Evolutionary conservation across 2,888 invertebrate genomes (phyloP), one percentile per base, ranked within the genome.

Genomic region (Crioceris asparagi): DNA sequence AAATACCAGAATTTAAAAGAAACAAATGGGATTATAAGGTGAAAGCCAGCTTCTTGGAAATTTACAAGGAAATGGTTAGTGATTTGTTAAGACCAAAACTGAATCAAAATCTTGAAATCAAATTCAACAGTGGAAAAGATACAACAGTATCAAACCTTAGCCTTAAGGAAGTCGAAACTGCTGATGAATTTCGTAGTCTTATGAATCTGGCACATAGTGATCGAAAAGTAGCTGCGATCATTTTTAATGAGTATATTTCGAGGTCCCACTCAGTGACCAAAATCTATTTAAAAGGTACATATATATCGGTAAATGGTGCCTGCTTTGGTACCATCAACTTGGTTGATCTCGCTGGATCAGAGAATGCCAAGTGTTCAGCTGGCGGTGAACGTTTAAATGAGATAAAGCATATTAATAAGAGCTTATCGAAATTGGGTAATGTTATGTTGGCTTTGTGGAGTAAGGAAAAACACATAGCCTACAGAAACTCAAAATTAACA

Each of bases 261-360:
- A 43, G 50, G 0, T 70, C 70, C 1, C 71, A 72, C 50, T 67
- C 69, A 0, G 66, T 72, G 0, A 62, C 70, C 2, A 65, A 68
- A 61, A 78, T 84, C 38, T 73, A 74, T 57, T 66, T 85, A 32
- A 72, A 74, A 31, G 83, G 83, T 1, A 68, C 65, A 15, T 77
- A 83, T 56, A 65, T 67, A 2, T 69, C 66, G 29, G 74, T 74
- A 32, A 72, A 75, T 46, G 75, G 79, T 50, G 68, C 68, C 33
- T 81, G 74, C 17, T 65, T 71, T 1, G 83, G 83, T 25, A 77
- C 79, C 30, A 68, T 91, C 18, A 86, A 84, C 66, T 67, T 90
- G 44, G 86, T 91, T 0, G 90, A 91, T 60, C 68, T 91, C 50
- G 91, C 91, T 23, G 91, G 91, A 6, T 87, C 86, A 1, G 91